Base-by-base conservation (phyloP, 2,113 vertebrate genomes). In the human region DNA sequence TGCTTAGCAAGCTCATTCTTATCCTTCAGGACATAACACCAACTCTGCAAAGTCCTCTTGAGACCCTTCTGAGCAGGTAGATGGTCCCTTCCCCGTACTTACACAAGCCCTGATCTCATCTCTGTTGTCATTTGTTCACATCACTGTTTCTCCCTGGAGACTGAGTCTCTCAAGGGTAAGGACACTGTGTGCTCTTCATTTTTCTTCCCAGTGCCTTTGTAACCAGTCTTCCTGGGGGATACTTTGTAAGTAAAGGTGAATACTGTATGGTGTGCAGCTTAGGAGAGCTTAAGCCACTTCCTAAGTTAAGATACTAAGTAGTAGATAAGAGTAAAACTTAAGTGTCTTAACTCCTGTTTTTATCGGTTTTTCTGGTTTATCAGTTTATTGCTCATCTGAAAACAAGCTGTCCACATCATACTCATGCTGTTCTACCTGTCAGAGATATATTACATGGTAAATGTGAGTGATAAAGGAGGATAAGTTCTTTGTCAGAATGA, bases 231-330 rank as follows among this genome's bases (percentile, higher is more conserved):
- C 13, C 1, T 16, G 6, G 5, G 2, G 8, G 13, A 20, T 86
- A 50, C 52, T 75, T 16, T 30, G 3, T n/a, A 64, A 32, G 40
- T 78, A 12, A 8, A 43, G 35, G 38, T 48, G 32, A 40, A 43
- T 16, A 8, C 6, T 38, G 7, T 32, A 22, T 12, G 0, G 4
- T 12, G 9, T 55, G 6, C 9, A 16, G 18, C 13, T 17, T 3
- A 79, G 43, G 38, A 83, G 57, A 32, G 13, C 38, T 8, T 23
- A 50, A 79, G 38, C 30, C 45, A 61, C 35, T 78, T 57, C 40
- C 25, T 14, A 45, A 59, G 52, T 75, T 55, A 84, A 20, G 12
- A n/a, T 30, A 55, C 30, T 75, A 30, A 55, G 45, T 50, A 7
- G 35, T 45, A 57, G 64, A 17, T 70, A 35, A 22, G 8, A 76